These are phyloP conservation scores for Luidia sarsii DNA, from an alignment of 53 echinoderm and acorn worm genomes.

Conservation along the genomic window DNA sequence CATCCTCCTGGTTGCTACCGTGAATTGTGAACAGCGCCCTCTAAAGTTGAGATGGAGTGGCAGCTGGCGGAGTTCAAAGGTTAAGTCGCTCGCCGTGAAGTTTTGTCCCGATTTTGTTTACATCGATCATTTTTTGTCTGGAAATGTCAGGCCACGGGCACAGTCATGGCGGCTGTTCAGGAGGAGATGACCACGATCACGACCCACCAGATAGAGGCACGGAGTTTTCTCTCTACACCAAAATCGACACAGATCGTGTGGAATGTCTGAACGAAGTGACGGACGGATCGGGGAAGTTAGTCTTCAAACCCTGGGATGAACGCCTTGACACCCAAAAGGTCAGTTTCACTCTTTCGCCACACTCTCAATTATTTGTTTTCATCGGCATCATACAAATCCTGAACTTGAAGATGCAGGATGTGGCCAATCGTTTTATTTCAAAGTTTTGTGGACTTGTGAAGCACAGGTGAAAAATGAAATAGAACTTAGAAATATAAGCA, in stretches of 20 bases:
- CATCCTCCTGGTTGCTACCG: too few relatives aligned
- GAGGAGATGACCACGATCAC: slow-evolving; percentile 75
- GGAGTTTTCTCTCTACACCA: slow-evolving; percentile 88
- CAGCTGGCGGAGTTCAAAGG: too few relatives aligned
- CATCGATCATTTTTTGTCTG: background rate
- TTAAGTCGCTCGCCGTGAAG: too few relatives aligned
- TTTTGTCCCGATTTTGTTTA: too few relatives aligned
- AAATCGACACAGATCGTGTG: slow-evolving; percentile 76
- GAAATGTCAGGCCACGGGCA: slow-evolving; percentile 69
- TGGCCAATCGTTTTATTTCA: background rate
- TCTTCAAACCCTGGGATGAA: slow-evolving; percentile 98
- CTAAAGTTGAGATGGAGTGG: too few relatives aligned
- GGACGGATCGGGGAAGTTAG: slow-evolving; percentile 91
- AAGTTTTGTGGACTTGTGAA: too few relatives aligned
- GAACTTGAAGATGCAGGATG: background rate
- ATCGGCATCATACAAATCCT: background rate
- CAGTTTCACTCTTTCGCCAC: too few relatives aligned
- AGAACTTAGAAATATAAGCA: background rate
- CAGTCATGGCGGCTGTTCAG: slow-evolving; percentile 81
- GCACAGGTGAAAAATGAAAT: background rate
- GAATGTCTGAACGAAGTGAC: slow-evolving; percentile 92
- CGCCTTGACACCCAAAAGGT: slow-evolving; percentile 87
- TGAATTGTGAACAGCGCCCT: too few relatives aligned
- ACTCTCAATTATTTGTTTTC: background rate
- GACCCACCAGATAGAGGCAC: slow-evolving; percentile 86